These are phyloP conservation scores for Micropoecilia bifurca DNA, from an alignment of 2,797 vertebrate genomes.

Conservation along the genomic window DNA sequence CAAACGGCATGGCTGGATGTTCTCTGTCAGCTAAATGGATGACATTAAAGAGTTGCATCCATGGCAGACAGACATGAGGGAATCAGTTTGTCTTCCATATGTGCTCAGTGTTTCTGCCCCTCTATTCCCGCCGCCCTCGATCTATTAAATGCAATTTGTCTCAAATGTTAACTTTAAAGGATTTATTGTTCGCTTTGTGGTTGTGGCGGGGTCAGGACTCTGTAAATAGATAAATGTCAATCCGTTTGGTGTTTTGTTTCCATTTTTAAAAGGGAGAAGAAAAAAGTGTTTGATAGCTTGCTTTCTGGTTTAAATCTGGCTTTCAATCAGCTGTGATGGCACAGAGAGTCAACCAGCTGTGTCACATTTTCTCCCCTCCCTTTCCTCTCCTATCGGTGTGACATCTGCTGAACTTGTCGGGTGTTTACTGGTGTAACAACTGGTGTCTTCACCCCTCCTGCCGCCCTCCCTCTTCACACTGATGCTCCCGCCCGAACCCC, in stretches of 20 bases:
- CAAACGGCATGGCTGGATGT: constrained; percentile 35
- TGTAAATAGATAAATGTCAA: constrained; percentile 20
- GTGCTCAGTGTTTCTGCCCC: background rate
- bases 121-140: background rate
- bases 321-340: constrained; percentile 56
- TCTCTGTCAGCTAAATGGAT: constrained; percentile 53
- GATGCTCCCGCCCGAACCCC: constrained; percentile 59
- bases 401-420: constrained; percentile 76
- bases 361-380: constrained; percentile 52
- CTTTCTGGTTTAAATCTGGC: constrained; percentile 57
- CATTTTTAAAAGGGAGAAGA: constrained; percentile 5
- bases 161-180: constrained; percentile 23
- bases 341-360: constrained; percentile 59
- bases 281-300: constrained; percentile 28
- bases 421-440: constrained; percentile 78
- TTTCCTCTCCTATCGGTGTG: constrained; percentile 60
- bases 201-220: constrained; percentile 29
- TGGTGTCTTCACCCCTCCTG: constrained; percentile 58
- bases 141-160: constrained; percentile 16
- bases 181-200: constrained; percentile 6
- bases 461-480: constrained; percentile 39
- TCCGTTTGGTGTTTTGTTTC: constrained; percentile 20
- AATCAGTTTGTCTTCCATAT: constrained; percentile 34
- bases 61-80: constrained; percentile 51
- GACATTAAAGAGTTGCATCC: constrained; percentile 46